These are phyloP conservation scores for Thaumatotibia leucotreta DNA, from an alignment of 1,140 invertebrate genomes.

Conservation along the genomic window DNA sequence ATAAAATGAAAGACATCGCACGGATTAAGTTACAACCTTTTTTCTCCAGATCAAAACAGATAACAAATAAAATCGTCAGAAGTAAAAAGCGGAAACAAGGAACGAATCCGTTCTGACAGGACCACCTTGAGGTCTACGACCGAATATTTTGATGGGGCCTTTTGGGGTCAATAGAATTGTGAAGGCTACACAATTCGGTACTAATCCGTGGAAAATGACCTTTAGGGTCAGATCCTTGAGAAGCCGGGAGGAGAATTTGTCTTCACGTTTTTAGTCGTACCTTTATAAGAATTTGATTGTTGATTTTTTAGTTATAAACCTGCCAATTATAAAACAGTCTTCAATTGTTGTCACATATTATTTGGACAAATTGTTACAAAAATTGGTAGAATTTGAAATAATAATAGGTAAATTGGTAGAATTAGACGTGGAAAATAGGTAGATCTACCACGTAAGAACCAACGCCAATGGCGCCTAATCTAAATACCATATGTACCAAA, in stretches of 20 bases:
- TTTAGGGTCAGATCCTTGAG: neutral
- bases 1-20: too few species aligned
- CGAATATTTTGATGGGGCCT: neutral
- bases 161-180: neutral
- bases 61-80: slow-evolving; percentile 33
- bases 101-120: slow-evolving; percentile 31
- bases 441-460: too few species aligned
- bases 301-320: neutral
- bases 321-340: too few species aligned
- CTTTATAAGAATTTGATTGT: neutral
- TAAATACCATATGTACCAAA: too few species aligned
- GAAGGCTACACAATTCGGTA: neutral
- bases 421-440: too few species aligned
- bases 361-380: too few species aligned
- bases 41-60: slow-evolving; percentile 21
- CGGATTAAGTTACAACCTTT: neutral
- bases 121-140: slow-evolving; percentile 22
- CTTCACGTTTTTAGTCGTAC: neutral
- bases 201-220: neutral
- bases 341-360: too few species aligned
- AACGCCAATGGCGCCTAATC: too few species aligned
- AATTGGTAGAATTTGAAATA: too few species aligned
- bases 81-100: slow-evolving; percentile 40
- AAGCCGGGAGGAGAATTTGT: neutral
- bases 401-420: too few species aligned